Evolutionary conservation across 2,113 vertebrate genomes (phyloP).

Genomic region (Ranitomeya variabilis): DNA sequence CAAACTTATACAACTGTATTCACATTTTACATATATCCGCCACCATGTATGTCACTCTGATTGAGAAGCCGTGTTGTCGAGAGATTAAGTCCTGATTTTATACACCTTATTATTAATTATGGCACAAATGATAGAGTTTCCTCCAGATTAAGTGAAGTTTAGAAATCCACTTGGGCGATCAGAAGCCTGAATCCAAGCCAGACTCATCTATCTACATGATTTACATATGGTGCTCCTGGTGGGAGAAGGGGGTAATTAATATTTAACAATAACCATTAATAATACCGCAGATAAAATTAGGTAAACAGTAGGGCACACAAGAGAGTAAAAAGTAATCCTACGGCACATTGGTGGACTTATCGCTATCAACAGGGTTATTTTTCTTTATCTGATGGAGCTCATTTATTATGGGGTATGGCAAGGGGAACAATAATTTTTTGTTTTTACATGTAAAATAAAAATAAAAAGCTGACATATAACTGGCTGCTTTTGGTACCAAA

Average conservation of each 20-base stretch:
- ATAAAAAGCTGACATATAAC: no score
- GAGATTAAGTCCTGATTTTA: conserved; percentile 38
- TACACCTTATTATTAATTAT: conserved; percentile 18
- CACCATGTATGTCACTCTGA: conserved; percentile 14
- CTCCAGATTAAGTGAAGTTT: conserved; percentile 3
- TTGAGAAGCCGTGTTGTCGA: background rate
- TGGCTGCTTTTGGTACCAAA: no score
- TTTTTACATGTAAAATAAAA: background rate
- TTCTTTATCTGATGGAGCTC: background rate
- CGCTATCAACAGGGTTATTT: background rate
- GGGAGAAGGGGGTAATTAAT: conserved; percentile 38
- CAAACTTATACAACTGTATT: no score
- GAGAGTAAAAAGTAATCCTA: conserved; percentile 19
- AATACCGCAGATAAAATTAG: conserved; percentile 14
- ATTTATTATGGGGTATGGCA: background rate
- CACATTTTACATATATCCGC: no score
- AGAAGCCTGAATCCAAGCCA: background rate
- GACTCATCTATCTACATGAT: conserved; percentile 33
- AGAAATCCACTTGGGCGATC: background rate
- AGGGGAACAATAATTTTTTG: background rate
- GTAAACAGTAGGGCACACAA: conserved; percentile 8
- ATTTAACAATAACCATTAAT: conserved; percentile 47
- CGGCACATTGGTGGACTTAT: background rate
- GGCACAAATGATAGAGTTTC: background rate
- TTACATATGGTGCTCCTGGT: conserved; percentile 10